Evolutionary conservation across 2,888 invertebrate genomes (phyloP).

Genomic region (Strigamia transsilvanica): DNA sequence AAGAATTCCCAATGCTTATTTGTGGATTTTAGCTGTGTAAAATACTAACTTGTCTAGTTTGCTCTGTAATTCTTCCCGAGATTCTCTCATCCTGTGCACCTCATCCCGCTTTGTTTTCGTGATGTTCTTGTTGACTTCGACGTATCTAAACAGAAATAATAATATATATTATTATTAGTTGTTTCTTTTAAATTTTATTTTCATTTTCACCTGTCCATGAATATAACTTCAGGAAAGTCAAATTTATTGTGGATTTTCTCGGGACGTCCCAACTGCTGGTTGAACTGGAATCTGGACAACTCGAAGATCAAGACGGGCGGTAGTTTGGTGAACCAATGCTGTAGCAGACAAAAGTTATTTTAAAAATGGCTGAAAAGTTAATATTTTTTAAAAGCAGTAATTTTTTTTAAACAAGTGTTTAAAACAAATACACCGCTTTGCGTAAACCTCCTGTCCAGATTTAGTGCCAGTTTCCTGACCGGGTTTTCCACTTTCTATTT

Average conservation of each 20-base stretch:
- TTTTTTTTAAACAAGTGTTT: not conserved
- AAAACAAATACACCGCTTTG: constrained; percentile 36
- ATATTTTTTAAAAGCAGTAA: constrained; percentile 20
- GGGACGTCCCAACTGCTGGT: constrained; percentile 64
- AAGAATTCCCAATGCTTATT: not conserved
- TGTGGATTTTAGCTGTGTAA: too few relatives aligned
- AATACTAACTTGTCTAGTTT: constrained; percentile 63
- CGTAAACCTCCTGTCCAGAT: constrained; percentile 63
- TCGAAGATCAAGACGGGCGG: constrained; percentile 66
- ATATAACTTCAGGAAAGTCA: constrained; percentile 65
- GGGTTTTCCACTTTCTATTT: constrained; percentile 62
- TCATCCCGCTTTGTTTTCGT: constrained; percentile 63
- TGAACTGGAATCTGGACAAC: constrained; percentile 66
- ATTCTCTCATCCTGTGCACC: constrained; percentile 63
- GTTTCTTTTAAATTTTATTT: not conserved
- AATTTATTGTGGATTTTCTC: constrained; percentile 67
- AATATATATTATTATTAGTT: not conserved
- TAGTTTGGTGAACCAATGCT: constrained; percentile 66
- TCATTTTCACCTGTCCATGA: constrained; percentile 65
- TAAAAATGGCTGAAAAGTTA: constrained; percentile 48
- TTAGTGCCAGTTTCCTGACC: constrained; percentile 61
- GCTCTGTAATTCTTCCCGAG: constrained; percentile 61
- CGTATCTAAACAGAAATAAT: constrained; percentile 61
- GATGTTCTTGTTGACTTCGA: constrained; percentile 64
- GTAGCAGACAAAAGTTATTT: constrained; percentile 55